Percentiles rank a stretch among this genome's conserved stretches.
Evolutionary conservation across 2,113 vertebrate species (phyloP).

Genomic region (Micromys minutus): DNA sequence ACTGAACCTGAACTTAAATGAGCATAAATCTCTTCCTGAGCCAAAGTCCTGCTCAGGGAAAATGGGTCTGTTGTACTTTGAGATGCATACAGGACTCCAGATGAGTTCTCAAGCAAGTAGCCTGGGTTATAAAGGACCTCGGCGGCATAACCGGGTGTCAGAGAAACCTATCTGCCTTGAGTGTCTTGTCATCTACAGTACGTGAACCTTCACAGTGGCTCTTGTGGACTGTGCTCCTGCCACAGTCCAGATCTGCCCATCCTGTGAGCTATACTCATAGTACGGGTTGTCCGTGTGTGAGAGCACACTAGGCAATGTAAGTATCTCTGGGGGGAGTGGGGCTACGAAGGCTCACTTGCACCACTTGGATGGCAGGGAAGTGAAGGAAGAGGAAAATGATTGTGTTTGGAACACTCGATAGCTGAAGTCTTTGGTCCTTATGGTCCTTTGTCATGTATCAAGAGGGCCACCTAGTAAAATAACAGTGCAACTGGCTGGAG

Average conservation of each 20-base stretch:
- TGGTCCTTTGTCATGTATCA: background rate
- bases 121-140: background rate
- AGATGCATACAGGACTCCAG: background rate
- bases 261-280: background rate
- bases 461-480: background rate
- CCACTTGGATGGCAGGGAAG: background rate
- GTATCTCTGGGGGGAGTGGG: background rate
- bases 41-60: background rate
- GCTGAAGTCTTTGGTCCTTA: background rate
- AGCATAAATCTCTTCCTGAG: slow-evolving; percentile 21
- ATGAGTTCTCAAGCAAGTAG: background rate
- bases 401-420: background rate
- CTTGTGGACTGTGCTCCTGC: background rate
- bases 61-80: background rate
- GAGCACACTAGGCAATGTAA: background rate
- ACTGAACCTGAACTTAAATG: background rate
- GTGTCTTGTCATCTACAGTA: background rate
- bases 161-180: background rate
- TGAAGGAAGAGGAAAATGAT: background rate
- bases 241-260: background rate
- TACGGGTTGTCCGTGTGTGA: background rate
- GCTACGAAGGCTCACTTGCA: background rate
- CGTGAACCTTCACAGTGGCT: background rate
- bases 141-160: no score
- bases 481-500: background rate